A percentile compares a stretch with the other conserved stretches of the same genome.
phyloP scores from a whole-genome alignment of 1,140 invertebrate genomes.

The Diuraphis noxia region DNA sequence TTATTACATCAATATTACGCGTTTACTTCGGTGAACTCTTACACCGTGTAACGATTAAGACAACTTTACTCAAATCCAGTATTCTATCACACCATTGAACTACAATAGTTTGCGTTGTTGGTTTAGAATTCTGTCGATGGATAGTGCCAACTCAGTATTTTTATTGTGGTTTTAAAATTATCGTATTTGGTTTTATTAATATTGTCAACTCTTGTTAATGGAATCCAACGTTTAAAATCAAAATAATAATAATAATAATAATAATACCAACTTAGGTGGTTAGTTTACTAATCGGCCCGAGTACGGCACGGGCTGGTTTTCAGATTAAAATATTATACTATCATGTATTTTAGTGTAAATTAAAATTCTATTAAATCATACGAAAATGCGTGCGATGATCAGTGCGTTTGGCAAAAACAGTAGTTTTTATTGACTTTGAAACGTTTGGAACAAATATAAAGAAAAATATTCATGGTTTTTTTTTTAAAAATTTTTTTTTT shows the following conservation, averaged over 20 bases:
- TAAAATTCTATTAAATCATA: slow-evolving; percentile 7
- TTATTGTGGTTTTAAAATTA: slow-evolving; percentile 21
- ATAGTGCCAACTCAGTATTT: slow-evolving; percentile 49
- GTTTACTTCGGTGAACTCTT: slow-evolving; percentile 1
- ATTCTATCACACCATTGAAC: slow-evolving; percentile 13
- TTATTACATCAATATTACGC: slow-evolving; percentile 13
- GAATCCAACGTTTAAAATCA: slow-evolving; percentile 3
- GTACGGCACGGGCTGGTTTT: neutral
- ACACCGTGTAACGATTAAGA: slow-evolving; percentile 16
- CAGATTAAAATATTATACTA: neutral
- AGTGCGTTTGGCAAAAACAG: neutral
- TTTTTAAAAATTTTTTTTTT: neutral
- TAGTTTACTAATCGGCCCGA: neutral
- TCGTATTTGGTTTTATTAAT: slow-evolving; percentile 42
- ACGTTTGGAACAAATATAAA: neutral
- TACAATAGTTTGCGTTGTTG: slow-evolving; percentile 36
- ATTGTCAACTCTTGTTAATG: neutral
- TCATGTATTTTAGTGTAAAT: neutral
- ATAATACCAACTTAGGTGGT: neutral
- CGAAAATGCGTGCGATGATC: neutral
- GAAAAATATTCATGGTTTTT: neutral
- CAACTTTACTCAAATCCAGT: slow-evolving; percentile 48
- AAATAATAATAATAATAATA: slow-evolving; percentile 23
- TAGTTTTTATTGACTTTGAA: slow-evolving; percentile 13
- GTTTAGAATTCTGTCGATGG: slow-evolving; percentile 16